phyloP scores from a whole-genome alignment of 2,797 vertebrate genomes.

The Rhyacichthys aspro region DNA sequence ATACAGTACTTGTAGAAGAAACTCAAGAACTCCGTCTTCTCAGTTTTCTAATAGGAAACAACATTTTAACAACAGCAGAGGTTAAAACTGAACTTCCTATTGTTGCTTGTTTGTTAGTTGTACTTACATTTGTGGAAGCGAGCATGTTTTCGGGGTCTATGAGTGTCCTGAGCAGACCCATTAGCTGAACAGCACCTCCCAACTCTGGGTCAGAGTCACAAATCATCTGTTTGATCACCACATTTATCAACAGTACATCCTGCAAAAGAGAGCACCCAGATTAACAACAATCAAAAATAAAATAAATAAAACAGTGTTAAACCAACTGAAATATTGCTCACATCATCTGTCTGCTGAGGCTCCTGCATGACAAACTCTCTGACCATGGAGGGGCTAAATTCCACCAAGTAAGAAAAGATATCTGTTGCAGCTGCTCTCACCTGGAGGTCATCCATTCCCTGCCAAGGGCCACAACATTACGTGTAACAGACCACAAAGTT shows the following conservation, averaged over 20 bases:
- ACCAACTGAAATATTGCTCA: conserved; percentile 57
- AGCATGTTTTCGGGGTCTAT: conserved; percentile 99
- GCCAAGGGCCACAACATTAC: neutral
- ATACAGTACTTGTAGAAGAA: conserved; percentile 99
- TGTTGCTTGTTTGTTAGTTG: neutral
- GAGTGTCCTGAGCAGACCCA: conserved; percentile 96
- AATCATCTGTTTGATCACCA: conserved; percentile 99
- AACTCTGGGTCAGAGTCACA: conserved; percentile 98
- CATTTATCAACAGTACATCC: conserved; percentile 98
- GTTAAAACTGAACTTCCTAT: neutral
- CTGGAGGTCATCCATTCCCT: conserved; percentile 99
- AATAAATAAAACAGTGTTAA: neutral
- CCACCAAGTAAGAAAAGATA: conserved; percentile 99
- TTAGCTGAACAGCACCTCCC: conserved; percentile 96
- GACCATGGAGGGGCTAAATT: conserved; percentile 99
- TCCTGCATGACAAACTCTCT: conserved; percentile 99
- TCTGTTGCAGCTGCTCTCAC: conserved; percentile 97
- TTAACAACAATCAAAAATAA: neutral
- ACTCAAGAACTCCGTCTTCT: conserved; percentile 98
- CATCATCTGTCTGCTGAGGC: conserved; percentile 96
- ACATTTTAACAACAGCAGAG: neutral
- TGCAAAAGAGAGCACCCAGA: conserved; percentile 53
- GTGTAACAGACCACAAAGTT: neutral
- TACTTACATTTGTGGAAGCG: conserved; percentile 94
- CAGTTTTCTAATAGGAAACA: conserved; percentile 88